Percentiles rank a stretch among this genome's conserved stretches.
These are phyloP conservation scores for Oeneis ivallda DNA, from an alignment of 2,888 invertebrate species.

Conservation along the genomic window DNA sequence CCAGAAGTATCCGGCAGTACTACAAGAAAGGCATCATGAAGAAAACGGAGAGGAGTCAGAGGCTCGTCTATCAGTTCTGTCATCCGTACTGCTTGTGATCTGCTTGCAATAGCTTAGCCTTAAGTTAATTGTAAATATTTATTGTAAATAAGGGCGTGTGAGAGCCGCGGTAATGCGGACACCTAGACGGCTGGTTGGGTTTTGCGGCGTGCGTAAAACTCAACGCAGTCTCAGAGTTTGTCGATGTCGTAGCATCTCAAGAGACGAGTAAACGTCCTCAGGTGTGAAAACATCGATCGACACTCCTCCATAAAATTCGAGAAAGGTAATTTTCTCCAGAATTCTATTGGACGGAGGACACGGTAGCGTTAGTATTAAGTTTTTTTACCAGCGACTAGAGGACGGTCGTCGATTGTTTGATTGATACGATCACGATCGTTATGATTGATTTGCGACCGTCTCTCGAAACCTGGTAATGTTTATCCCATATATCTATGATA, in stretches of 20 bases:
- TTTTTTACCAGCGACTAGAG: constrained; percentile 74
- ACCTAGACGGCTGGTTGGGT: constrained; percentile 58
- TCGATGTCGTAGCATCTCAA: constrained; percentile 50
- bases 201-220: constrained; percentile 65
- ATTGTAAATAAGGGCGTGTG: constrained; percentile 55
- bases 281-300: constrained; percentile 55
- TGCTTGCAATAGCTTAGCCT: constrained; percentile 46
- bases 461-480: constrained; percentile 86
- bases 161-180: constrained; percentile 79
- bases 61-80: constrained; percentile 99
- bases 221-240: constrained; percentile 58
- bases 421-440: constrained; percentile 42
- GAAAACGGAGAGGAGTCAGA: constrained; percentile 98
- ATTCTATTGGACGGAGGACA: constrained; percentile 71
- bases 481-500: constrained; percentile 99
- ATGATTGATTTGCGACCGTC: constrained; percentile 47
- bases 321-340: constrained; percentile 82
- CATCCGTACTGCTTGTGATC: constrained; percentile 93
- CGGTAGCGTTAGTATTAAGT: constrained; percentile 64
- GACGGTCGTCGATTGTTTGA: constrained; percentile 40
- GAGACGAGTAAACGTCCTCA: constrained; percentile 47
- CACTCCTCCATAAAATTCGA: constrained; percentile 75
- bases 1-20: constrained; percentile 98
- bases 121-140: constrained; percentile 65
- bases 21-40: constrained; percentile 99